Evolutionary conservation across 2,113 vertebrate species (phyloP).

Genomic region (Triplophysa dalaica): DNA sequence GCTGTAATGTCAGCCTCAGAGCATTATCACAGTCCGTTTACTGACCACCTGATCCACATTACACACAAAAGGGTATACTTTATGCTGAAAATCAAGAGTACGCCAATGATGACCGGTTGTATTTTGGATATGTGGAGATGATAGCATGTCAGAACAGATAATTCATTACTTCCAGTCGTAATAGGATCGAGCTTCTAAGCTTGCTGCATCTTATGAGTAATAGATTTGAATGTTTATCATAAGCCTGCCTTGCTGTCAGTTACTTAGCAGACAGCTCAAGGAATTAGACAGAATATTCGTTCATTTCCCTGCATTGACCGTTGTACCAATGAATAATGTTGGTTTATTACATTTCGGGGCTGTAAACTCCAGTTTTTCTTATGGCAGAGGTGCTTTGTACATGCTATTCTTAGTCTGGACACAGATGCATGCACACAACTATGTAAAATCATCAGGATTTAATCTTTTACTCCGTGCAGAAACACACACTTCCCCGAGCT

Average conservation of each 20-base stretch:
- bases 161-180: constrained; percentile 20
- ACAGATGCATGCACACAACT: neutral
- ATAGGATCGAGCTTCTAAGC: constrained; percentile 22
- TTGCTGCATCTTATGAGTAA: neutral
- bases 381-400: neutral
- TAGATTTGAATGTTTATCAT: constrained; percentile 20
- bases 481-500: neutral
- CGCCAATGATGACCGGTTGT: neutral
- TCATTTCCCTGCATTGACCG: neutral
- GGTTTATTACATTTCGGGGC: neutral
- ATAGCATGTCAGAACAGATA: neutral
- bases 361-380: neutral
- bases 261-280: neutral
- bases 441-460: constrained; percentile 15
- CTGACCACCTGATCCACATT: neutral
- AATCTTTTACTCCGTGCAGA: neutral
- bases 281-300: neutral
- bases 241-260: neutral
- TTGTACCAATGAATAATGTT: neutral
- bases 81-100: neutral
- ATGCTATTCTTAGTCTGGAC: neutral
- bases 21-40: neutral
- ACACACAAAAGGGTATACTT: neutral
- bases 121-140: neutral
- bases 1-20: neutral